Evolutionary conservation across 1,140 invertebrate species (phyloP), one percentile per base, ranked within the genome.

Genomic region (Coelopa frigida): DNA sequence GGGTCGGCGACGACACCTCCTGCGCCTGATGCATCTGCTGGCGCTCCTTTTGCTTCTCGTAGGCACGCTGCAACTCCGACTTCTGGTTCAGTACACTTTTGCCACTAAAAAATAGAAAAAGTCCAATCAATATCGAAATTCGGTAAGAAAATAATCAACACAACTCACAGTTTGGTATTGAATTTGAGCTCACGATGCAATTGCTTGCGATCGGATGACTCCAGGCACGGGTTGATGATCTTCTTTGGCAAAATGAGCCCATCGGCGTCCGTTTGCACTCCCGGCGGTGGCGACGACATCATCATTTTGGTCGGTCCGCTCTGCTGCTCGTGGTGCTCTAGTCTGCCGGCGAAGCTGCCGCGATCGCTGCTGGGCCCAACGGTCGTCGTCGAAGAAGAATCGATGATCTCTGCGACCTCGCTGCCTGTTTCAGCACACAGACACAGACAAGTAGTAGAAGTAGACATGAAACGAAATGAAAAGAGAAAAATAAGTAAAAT

Each of bases 31-130:
- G 42, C 50, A 26, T 52, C 49, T 15, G 53, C 53, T 69, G 77
- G 6, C 79, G 77, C 64, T 92, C 87, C 70, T 87, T 87, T 57
- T 91, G 84, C 75, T 85, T 89, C 56, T 90, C 85, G 59, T 94
- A 75, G 32, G 87, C 89, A 62, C 81, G 83, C 65, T 90, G 82
- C 44, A 93, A 73, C 72, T 93, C 89, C 50, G 81, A 86, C 72
- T 93, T 92, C 71, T 92, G 87, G 67, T 88, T 89, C 33, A 95
- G 75, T 31, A 94, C 88, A 73, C 84, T 91, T 70, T 85, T 89
- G 35, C 89, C 90, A 68, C 89, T 94, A 74, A 14, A 82, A 79
- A 51, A 55, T 52, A 60, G 53, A 39, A 20, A 31, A 37, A 40
- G 11, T 17, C 11, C 12, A 18, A 35, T 18, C 2, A 4, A 26